phyloP scores from a whole-genome alignment of 2,797 vertebrate genomes.

The Sebastes paucispinis region DNA sequence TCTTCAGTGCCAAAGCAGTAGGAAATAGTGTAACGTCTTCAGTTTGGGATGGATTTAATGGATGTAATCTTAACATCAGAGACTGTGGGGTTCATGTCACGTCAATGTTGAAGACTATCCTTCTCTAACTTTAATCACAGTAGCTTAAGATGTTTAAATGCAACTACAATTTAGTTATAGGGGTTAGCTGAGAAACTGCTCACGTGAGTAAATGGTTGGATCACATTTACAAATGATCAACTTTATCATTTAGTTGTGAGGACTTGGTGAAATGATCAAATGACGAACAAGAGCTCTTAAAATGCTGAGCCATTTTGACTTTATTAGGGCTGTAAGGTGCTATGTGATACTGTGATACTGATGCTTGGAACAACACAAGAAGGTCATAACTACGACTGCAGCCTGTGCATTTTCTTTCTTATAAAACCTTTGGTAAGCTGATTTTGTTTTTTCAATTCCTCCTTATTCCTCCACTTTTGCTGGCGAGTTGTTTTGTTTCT shows the following conservation, averaged over 20 bases:
- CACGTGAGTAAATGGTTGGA: not conserved
- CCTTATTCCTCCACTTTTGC: too few species aligned
- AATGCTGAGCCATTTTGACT: not conserved
- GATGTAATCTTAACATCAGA: not conserved
- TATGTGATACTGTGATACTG: too few species aligned
- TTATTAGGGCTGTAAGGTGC: not conserved
- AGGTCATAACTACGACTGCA: not conserved
- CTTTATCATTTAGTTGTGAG: not conserved
- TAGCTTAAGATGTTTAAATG: not conserved
- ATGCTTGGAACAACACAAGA: not conserved
- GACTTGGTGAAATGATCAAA: not conserved
- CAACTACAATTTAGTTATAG: too few species aligned
- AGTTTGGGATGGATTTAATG: not conserved
- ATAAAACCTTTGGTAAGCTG: too few species aligned
- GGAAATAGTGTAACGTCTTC: not conserved
- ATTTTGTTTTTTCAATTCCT: too few species aligned
- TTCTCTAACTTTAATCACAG: not conserved
- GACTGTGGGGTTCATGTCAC: not conserved
- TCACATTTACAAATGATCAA: not conserved
- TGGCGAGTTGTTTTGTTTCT: not conserved
- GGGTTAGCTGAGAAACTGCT: not conserved
- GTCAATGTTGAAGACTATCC: not conserved
- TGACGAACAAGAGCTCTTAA: not conserved
- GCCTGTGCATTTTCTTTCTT: too few species aligned
- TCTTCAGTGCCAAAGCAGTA: not conserved